These are phyloP conservation scores for Toxotes chatareus DNA, from an alignment of 2,113 vertebrate genomes.

Conservation along the genomic window DNA sequence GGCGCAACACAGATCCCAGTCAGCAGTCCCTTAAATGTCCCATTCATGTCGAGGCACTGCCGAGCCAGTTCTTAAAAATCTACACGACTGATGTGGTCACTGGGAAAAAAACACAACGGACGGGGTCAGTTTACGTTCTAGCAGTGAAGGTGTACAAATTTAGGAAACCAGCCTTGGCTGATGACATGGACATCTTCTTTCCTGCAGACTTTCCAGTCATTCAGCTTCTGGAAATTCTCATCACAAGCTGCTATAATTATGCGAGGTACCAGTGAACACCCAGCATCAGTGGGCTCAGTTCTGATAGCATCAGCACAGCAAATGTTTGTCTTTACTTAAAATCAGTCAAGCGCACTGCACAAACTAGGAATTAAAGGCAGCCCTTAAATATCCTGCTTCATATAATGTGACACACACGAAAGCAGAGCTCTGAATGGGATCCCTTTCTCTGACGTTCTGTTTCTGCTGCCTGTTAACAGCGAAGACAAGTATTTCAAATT, in stretches of 20 bases:
- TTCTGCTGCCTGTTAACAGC: constrained; percentile 33
- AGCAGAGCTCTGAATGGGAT: constrained; percentile 8
- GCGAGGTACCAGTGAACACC: constrained; percentile 52
- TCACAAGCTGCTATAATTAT: constrained; percentile 65
- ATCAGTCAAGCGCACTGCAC: constrained; percentile 27
- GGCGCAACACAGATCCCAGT: constrained; percentile 74
- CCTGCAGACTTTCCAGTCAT: constrained; percentile 67
- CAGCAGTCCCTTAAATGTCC: constrained; percentile 77
- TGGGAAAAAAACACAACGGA: constrained; percentile 60
- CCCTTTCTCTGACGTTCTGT: neutral
- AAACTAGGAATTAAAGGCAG: constrained; percentile 34
- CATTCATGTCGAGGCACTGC: constrained; percentile 68
- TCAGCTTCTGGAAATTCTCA: constrained; percentile 74
- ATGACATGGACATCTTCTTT: constrained; percentile 61
- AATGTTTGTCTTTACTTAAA: constrained; percentile 66
- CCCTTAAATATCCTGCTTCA: constrained; percentile 52
- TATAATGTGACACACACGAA: constrained; percentile 31
- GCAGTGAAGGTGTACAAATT: constrained; percentile 74
- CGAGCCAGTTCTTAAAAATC: constrained; percentile 68
- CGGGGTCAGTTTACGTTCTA: constrained; percentile 64
- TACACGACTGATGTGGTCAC: constrained; percentile 77
- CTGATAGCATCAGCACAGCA: constrained; percentile 55
- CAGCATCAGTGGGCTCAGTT: constrained; percentile 48
- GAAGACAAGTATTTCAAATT: constrained; percentile 56
- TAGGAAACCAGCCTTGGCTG: constrained; percentile 69